Base-by-base conservation (phyloP, 2,888 invertebrate species). In the Melanchra persicariae region DNA sequence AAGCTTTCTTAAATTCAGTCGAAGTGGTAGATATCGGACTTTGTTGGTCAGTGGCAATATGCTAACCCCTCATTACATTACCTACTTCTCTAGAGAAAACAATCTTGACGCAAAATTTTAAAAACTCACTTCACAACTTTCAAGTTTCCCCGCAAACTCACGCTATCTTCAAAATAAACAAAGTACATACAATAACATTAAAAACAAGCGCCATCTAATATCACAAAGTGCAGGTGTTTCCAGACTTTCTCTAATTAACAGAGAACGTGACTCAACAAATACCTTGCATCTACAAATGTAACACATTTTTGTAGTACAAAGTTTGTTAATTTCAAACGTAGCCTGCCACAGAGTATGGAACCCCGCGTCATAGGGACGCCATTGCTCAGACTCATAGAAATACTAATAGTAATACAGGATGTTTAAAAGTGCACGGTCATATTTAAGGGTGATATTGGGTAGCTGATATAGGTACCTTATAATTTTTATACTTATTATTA, bases 291-390 rank as follows among this genome's bases (percentile, higher is more conserved):
- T 60, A 63, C 71, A 54, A 77, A 61, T 68, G 73, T 70, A 70
- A 70, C 71, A 84, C 72, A 83, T 82, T 80, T 84, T 82, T 83
- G 63, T 72, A 60, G 45, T 70, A 51, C 51, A 69, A 84, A 84
- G 68, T 82, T 85, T 76, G 85, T 81, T 84, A 73, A 83, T 79
- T 80, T 78, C 67, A 45, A 74, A 65, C 66, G 81, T 85, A 73
- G 19, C 45, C 55, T 54, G 47, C 17, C 49, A 64, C 8, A 57
- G 57, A 37, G 8, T n/a, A 37, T 12, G 57, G 57, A 57, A 54
- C 8, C 45, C 8, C 7, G 2, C 19, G 15, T 0, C 15, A 40
- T 19, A 45, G 45, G 8, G 45, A 19, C 2, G 45, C 5, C 17
- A 19, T 45, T 8, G 5, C 40, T 40, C 30, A 30, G 3, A 30